Percentiles rank a stretch among this genome's conserved stretches.
phyloP scores from a whole-genome alignment of 1,140 invertebrate genomes.

The Apis laboriosa region DNA sequence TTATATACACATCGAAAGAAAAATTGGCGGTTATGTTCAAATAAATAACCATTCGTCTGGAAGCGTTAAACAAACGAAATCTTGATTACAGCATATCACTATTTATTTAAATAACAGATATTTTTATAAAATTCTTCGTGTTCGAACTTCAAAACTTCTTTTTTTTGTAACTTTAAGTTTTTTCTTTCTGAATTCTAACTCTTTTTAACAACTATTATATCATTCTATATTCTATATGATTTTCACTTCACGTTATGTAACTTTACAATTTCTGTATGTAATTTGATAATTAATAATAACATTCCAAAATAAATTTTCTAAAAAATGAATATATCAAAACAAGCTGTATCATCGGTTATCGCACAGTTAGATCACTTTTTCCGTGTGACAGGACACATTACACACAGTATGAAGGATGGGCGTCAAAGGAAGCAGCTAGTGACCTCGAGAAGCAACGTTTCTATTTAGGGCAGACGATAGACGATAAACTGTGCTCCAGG shows the following conservation, averaged over 20 bases:
- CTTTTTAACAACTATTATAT: too few relatives aligned
- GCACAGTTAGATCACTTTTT: constrained; percentile 54
- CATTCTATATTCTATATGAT: too few relatives aligned
- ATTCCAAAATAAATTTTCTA: neutral
- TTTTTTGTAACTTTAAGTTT: neutral
- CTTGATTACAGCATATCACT: neutral
- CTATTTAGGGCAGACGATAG: constrained; percentile 79
- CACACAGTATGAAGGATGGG: constrained; percentile 59
- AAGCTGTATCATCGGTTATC: constrained; percentile 4
- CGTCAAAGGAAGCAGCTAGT: constrained; percentile 77
- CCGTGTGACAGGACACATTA: constrained; percentile 56
- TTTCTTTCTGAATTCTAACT: neutral
- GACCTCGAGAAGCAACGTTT: constrained; percentile 74
- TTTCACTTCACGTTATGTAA: neutral
- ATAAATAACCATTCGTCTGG: constrained; percentile 13
- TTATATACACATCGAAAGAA: constrained; percentile 5
- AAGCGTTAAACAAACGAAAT: constrained; percentile 8
- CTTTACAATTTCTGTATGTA: neutral
- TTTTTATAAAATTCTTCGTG: neutral
- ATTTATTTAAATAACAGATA: constrained; percentile 41
- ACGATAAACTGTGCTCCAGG: constrained; percentile 73
- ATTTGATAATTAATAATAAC: neutral
- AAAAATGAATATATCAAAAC: neutral
- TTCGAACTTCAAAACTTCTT: neutral
- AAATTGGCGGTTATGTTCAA: constrained; percentile 9